Base-by-base conservation (phyloP, 2,888 invertebrate genomes). In the Leuctra nigra region DNA sequence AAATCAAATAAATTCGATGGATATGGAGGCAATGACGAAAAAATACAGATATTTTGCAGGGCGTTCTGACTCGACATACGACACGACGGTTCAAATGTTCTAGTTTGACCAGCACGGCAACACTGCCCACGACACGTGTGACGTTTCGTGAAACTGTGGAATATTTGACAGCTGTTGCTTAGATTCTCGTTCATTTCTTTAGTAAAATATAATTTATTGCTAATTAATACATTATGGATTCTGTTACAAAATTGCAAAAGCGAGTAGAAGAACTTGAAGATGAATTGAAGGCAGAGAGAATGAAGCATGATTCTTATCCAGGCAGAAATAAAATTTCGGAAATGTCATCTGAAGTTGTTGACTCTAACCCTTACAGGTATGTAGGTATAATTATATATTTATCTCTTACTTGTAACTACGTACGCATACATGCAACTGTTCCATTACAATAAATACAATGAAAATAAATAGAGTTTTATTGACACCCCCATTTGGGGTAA, bases 281-380 rank as follows among this genome's bases (percentile, higher is more conserved):
- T 6, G 78, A 84, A 66, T 71, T 89, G 23, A 79, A 79, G 4
- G 71, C 72, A 22, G 71, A 72, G 24, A 75, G 73, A 61, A 71
- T 69, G 57, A 72, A 69, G 67, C 69, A 68, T 35, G 75, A 73
- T 35, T 71, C 60, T 4, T 66, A n/a, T 48, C 57, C 54, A 59
- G 44, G 54, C 36, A 55, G 93, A 55, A 75, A 82, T 64, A 92
- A 87, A 77, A 93, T 95, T 65, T 77, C 82, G 18, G 81, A 85
- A 66, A 96, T 99, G 91, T 95, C 95, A 41, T 83, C 91, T 1
- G 95, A 97, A 81, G 98, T 98, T 9, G 88, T 93, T 11, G 98
- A 99, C 75, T 88, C 93, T 1, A 99, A 99, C 78, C 99, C 99
- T 0, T 99, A 98, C 80, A 92, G 91, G 91, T 91, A 75, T 29